A percentile compares a stretch with the other conserved stretches of the same genome.
phyloP scores from a whole-genome alignment of 1,140 invertebrate genomes.

The Drosophila auraria region DNA sequence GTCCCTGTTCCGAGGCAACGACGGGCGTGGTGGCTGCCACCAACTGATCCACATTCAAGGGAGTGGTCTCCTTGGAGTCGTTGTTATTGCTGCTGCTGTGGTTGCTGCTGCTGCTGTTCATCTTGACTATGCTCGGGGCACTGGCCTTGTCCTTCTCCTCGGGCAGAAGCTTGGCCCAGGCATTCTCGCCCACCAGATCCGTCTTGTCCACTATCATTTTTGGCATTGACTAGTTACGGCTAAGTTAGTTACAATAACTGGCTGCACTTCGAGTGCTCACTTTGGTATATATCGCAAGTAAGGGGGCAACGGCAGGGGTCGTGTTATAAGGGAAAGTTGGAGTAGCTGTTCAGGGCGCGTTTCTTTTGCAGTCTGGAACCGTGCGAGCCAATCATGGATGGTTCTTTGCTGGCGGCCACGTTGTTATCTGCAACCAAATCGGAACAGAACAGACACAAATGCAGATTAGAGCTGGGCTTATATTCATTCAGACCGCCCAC shows the following conservation, averaged over 20 bases:
- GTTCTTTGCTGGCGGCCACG: conserved; percentile 39
- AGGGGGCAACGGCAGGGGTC: conserved; percentile 22
- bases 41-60: conserved; percentile 58
- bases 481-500: conserved; percentile 16
- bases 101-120: conserved; percentile 29
- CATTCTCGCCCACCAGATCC: conserved; percentile 67
- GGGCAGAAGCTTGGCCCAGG: conserved; percentile 79
- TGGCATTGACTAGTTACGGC: conserved; percentile 72
- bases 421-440: conserved; percentile 53
- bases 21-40: conserved; percentile 21
- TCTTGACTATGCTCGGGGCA: conserved; percentile 64
- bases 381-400: conserved; percentile 64
- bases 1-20: conserved; percentile 1
- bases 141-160: conserved; percentile 61
- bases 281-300: conserved; percentile 60
- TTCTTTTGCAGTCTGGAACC: conserved; percentile 44
- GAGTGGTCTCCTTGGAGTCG: conserved; percentile 44
- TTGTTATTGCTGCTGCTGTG: conserved; percentile 35
- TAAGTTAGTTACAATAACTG: conserved; percentile 41
- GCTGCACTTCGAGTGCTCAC: conserved; percentile 31
- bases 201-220: conserved; percentile 83
- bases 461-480: conserved; percentile 24
- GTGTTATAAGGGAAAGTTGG: conserved; percentile 76
- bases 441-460: conserved; percentile 37
- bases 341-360: conserved; percentile 55